Percentiles rank a stretch among this genome's conserved stretches.
Conservation (phyloP, 2,113 vertebrate species). For the Mobula birostris region DNA sequence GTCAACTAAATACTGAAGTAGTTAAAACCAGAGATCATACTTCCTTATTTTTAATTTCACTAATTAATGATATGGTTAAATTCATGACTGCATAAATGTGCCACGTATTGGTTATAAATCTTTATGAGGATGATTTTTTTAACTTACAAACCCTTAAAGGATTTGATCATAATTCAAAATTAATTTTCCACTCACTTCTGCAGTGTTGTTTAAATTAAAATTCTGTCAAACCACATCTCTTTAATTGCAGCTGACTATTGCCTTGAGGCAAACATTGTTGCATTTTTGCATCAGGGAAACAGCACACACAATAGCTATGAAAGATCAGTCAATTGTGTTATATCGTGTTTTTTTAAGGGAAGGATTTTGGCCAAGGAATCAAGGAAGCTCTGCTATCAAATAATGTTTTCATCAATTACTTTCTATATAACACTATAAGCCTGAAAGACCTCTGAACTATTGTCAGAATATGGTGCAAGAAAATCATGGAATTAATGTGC, state of each 20-base stretch:
- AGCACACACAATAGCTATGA: not conserved
- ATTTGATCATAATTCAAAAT: not conserved
- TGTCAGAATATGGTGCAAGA: not conserved
- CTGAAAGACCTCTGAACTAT: not conserved
- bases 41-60: not conserved
- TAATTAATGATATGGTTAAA: not conserved
- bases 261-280: not conserved
- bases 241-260: not conserved
- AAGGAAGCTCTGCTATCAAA: not conserved
- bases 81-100: not conserved
- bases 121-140: not conserved
- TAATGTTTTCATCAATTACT: not conserved
- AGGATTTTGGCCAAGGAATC: not conserved
- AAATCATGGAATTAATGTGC: not conserved
- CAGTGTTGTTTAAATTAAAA: not conserved
- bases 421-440: not conserved
- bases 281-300: not conserved
- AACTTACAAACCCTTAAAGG: not conserved
- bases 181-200: not conserved
- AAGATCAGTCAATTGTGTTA: not conserved
- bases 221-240: not conserved
- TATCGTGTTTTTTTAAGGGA: not conserved
- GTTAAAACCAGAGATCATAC: not conserved
- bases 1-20: not conserved
- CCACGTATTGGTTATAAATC: not conserved